These are phyloP conservation scores for Myopa testacea DNA, from an alignment of 2,888 invertebrate species.

Conservation along the genomic window DNA sequence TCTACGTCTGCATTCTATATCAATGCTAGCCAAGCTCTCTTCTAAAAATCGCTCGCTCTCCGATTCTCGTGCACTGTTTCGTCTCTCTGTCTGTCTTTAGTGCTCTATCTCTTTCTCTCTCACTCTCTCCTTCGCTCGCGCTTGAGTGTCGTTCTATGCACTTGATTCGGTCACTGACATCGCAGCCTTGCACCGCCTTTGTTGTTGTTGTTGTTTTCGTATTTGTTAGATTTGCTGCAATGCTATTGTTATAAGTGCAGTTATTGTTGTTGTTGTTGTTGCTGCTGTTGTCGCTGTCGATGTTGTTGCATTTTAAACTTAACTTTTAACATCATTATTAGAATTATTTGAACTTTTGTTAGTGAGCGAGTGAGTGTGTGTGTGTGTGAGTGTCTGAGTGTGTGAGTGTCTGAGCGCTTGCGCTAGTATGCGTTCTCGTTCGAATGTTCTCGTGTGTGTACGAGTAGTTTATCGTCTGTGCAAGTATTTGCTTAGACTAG, in stretches of 20 bases:
- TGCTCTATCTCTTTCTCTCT: conserved; percentile 15
- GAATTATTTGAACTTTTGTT: conserved; percentile 37
- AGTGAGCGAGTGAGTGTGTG: neutral
- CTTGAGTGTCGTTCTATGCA: conserved; percentile 48
- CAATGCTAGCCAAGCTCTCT: neutral
- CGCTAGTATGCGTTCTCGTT: neutral
- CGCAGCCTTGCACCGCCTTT: conserved; percentile 54
- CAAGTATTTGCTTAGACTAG: conserved; percentile 31
- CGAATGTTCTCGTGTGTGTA: conserved; percentile 13
- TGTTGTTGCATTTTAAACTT: conserved; percentile 33
- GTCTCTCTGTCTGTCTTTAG: neutral
- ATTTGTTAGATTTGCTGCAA: conserved; percentile 26
- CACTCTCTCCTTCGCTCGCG: conserved; percentile 18
- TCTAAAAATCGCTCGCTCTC: neutral
- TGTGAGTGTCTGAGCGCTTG: neutral
- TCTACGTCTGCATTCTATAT: neutral
- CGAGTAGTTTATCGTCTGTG: conserved; percentile 15
- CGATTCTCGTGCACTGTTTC: conserved; percentile 9
- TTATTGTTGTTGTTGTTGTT: conserved; percentile 20
- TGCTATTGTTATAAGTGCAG: conserved; percentile 14
- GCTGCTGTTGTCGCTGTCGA: conserved; percentile 28
- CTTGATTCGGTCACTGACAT: conserved; percentile 60
- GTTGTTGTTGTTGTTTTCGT: conserved; percentile 40
- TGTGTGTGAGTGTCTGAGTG: conserved; percentile 10
- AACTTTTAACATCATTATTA: conserved; percentile 43